Conservation (phyloP, 1,140 invertebrate species). For the Akabosia matsudoensis region DNA sequence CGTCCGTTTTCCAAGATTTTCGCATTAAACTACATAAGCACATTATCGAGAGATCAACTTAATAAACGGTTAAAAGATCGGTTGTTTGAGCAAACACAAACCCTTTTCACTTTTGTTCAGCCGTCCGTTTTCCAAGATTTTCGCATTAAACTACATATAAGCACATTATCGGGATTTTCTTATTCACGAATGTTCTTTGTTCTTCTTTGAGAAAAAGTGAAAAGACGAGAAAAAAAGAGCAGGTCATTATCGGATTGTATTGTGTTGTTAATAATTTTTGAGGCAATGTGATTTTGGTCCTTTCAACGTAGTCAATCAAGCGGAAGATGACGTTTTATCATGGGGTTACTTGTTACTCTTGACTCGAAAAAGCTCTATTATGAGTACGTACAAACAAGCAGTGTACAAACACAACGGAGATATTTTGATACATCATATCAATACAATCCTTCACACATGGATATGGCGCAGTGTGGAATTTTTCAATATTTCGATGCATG, state of each 20-base stretch:
- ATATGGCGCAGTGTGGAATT: too few species aligned
- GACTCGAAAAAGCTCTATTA: not conserved
- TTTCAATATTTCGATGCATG: too few species aligned
- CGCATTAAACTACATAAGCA: too few species aligned
- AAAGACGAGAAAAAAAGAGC: not conserved
- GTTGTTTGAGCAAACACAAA: too few species aligned
- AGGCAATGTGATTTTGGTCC: not conserved
- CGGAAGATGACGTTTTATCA: not conserved
- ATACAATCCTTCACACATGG: not conserved
- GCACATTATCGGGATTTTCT: not conserved
- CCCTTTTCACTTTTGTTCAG: too few species aligned
- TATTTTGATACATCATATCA: not conserved
- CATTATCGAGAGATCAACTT: too few species aligned
- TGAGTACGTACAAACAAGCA: not conserved
- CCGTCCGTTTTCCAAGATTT: too few species aligned
- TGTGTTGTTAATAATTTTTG: slow-evolving; percentile 8
- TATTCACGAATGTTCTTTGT: not conserved
- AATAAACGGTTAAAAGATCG: too few species aligned
- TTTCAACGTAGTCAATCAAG: slow-evolving; percentile 15
- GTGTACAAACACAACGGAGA: not conserved
- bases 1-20: too few species aligned
- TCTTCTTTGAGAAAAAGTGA: not conserved
- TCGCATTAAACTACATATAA: not conserved
- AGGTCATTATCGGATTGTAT: not conserved
- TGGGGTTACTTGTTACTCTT: not conserved